A percentile compares a stretch with the other conserved stretches of the same genome.
Conservation (phyloP, 2,113 vertebrate genomes). For the Catharus minimus region DNA sequence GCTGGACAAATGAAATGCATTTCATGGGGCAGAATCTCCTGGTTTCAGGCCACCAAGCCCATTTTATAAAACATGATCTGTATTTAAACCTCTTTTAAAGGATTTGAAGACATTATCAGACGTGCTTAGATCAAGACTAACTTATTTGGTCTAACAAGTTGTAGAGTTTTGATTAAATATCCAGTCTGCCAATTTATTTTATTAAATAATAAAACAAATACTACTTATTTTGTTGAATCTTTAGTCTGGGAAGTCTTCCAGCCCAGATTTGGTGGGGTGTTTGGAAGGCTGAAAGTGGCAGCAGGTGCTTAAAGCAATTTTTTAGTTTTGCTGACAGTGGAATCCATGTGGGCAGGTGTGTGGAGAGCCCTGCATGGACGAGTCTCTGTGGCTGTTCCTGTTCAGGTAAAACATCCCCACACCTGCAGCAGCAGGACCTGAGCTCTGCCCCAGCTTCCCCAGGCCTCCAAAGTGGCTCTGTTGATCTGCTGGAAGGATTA, state of each 20-base stretch:
- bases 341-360: background rate
- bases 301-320: accelerated
- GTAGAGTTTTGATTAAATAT: background rate
- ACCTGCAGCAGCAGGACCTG: background rate
- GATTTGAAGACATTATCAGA: background rate
- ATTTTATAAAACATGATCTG: background rate
- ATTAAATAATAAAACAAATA: background rate
- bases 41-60: background rate
- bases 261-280: background rate
- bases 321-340: accelerated
- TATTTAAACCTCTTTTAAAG: background rate
- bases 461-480: background rate
- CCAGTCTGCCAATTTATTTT: background rate
- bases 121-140: background rate
- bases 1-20: background rate
- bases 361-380: background rate
- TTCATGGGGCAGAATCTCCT: background rate
- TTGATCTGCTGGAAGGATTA: background rate
- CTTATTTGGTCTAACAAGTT: background rate
- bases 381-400: accelerated
- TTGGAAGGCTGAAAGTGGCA: background rate
- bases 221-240: background rate
- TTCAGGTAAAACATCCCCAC: background rate
- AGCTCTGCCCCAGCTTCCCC: background rate
- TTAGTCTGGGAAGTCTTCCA: background rate